Conservation (phyloP, 2,113 vertebrate species). For the Odontophorus gujanensis region DNA sequence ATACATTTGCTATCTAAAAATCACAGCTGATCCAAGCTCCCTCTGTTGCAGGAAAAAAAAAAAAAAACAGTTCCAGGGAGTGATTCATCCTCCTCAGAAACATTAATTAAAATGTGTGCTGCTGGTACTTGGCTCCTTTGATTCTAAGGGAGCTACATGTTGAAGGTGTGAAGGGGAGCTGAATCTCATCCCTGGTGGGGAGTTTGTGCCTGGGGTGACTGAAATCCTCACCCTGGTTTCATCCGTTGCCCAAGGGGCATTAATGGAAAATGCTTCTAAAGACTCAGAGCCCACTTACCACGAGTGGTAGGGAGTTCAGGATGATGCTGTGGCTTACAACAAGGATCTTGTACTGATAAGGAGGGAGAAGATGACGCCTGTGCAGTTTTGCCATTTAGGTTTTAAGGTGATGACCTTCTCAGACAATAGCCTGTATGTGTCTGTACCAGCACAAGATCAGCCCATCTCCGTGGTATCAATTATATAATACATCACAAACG, state of each 20-base stretch:
- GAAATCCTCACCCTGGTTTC: not conserved
- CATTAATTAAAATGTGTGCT: not conserved
- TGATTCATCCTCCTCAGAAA: constrained; percentile 16
- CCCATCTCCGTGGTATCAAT: not conserved
- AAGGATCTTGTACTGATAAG: not conserved
- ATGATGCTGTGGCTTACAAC: accelerated
- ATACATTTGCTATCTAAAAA: not conserved
- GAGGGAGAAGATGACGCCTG: not conserved
- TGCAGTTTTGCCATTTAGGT: not conserved
- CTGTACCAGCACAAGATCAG: not conserved
- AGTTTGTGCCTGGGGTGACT: not conserved
- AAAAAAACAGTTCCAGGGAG: not conserved
- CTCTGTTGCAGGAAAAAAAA: not conserved
- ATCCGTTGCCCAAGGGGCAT: not conserved
- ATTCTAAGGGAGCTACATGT: not conserved
- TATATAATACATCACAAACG: not conserved
- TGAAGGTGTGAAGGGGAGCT: not conserved
- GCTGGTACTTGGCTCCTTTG: not conserved
- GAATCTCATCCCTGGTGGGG: not conserved
- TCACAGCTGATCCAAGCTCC: not conserved
- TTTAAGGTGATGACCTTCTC: not conserved
- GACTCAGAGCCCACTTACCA: not conserved
- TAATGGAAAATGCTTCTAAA: not conserved
- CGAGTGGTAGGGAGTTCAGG: not conserved
- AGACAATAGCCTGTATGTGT: not conserved